Base-by-base conservation (phyloP, 2,113 vertebrate genomes). In the Forbesichthys papilliferus region DNA sequence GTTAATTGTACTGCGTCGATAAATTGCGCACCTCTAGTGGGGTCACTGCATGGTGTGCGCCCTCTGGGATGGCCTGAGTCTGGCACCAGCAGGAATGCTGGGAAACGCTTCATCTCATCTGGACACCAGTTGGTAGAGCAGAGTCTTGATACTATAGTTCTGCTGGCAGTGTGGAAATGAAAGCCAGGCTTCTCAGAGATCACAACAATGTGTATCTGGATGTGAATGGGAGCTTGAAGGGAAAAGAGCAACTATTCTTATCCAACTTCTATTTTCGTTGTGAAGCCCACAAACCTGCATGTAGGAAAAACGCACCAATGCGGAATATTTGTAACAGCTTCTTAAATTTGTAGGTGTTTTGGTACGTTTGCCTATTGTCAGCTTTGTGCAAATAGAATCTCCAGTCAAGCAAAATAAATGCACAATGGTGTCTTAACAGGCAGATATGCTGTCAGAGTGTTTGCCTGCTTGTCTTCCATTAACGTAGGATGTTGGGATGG, bases 1-100 rank as follows among this genome's bases (percentile, higher is more conserved):
- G 27, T 3, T 27, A 27, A 27, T 3, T 27, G 27, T 27, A 27
- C 27, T 2, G 27, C 2, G 27, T 27, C 27, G 27, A 27, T 27
- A 27, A 3, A 27, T 27, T 27, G 27, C 27, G 27, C 27, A 27
- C 27, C 27, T 2, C 27, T 27, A 27, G 76, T 75, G 67, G 68
- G 80, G 82, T 86, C 83, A 84, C 84, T 72, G 79, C 79, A 82
- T 79, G 87, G 72, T 76, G 68, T 69, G 27, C 3, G 27, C 27
- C 27, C 64, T 33, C 73, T 14, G 12, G 12, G 48, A 58, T 58
- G 12, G 36, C 74, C 66, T 65, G 27, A 27, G 27, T 27, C 27
- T 27, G 27, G 71, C 73, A 84, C 81, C 77, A 77, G 74, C 78
- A 80, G 71, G 71, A 57, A 67, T 60, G 52, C 3, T n/a, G 60